A percentile compares a stretch with the other conserved stretches of the same genome.
Conservation (phyloP, 1,140 invertebrate genomes). For the Eurytemora carolleeae region DNA sequence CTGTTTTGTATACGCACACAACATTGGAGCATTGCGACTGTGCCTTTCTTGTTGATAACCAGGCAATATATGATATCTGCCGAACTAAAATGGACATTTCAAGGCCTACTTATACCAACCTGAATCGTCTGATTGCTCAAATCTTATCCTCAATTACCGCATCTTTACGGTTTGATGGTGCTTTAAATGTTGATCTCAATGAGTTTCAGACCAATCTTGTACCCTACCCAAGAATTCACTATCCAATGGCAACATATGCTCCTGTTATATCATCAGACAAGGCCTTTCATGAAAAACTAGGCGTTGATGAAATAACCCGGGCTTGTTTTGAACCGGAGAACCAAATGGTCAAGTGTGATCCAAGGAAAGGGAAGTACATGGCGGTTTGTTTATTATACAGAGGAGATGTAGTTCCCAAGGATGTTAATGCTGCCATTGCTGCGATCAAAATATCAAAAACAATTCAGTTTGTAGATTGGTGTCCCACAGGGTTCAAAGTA, state of each 20-base stretch:
- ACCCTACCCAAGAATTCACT: constrained; percentile 44
- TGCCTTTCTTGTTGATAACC: constrained; percentile 47
- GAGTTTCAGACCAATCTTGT: constrained; percentile 48
- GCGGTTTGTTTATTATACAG: too few species aligned
- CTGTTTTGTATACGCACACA: constrained; percentile 71
- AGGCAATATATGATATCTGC: constrained; percentile 14
- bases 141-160: constrained; percentile 66
- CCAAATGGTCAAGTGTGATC: constrained; percentile 46
- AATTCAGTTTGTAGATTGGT: too few species aligned
- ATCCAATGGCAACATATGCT: constrained; percentile 26
- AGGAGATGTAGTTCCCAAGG: constrained; percentile 52
- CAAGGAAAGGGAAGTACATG: constrained; percentile 32
- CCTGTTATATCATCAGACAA: constrained; percentile 4
- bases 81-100: not conserved
- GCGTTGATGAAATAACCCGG: constrained; percentile 67
- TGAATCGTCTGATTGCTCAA: constrained; percentile 57
- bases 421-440: constrained; percentile 61
- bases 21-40: constrained; percentile 46
- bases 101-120: constrained; percentile 55
- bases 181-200: constrained; percentile 63
- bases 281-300: constrained; percentile 56
- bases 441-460: constrained; percentile 51
- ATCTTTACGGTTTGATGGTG: constrained; percentile 66
- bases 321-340: constrained; percentile 60
- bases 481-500: too few species aligned